Conservation (phyloP, 2,113 vertebrate genomes). For the Cepphus grylle region DNA sequence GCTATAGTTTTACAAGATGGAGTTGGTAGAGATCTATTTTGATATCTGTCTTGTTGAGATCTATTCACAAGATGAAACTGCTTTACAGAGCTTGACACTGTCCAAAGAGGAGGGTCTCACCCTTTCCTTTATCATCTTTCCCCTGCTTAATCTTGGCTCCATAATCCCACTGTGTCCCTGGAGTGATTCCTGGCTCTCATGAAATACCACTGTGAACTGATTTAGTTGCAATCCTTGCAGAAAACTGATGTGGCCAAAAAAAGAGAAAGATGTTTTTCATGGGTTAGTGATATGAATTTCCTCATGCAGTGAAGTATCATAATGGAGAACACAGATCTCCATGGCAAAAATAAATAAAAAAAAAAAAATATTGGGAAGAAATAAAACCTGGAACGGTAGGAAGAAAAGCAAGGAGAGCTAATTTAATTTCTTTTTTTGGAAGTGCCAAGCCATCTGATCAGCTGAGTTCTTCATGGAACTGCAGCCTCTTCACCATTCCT, state of each 20-base stretch:
- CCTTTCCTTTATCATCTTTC: background rate
- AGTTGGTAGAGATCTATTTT: background rate
- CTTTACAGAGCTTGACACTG: background rate
- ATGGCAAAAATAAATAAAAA: background rate
- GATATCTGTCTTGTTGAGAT: background rate
- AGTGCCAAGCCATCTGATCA: rapidly evolving
- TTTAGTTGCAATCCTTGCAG: background rate
- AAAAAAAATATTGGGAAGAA: background rate
- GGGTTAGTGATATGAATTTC: background rate
- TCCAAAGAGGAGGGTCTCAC: background rate
- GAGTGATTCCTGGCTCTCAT: background rate
- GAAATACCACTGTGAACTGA: background rate
- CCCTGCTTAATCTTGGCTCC: background rate
- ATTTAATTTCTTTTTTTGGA: background rate
- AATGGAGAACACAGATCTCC: background rate
- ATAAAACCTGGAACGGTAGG: background rate
- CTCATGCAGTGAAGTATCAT: background rate
- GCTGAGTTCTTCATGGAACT: background rate
- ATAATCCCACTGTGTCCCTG: background rate
- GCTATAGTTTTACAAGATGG: background rate
- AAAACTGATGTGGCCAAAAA: background rate
- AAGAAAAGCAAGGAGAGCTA: background rate
- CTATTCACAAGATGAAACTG: background rate
- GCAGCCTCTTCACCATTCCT: background rate
- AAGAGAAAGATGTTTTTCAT: background rate